Evolutionary conservation across 1,140 invertebrate species (phyloP).

Genomic region (Nasonia longicornis): DNA sequence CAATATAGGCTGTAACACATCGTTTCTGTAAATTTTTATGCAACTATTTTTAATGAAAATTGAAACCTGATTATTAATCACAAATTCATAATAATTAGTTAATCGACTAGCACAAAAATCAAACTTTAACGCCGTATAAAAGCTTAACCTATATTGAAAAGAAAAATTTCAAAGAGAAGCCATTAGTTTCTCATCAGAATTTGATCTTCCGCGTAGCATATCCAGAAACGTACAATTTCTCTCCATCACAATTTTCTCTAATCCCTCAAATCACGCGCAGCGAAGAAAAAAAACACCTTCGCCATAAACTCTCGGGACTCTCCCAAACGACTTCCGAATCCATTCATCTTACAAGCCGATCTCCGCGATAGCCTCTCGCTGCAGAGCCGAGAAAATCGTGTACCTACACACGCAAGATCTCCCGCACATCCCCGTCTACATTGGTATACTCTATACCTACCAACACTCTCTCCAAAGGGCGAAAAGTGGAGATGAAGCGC

Average conservation of each 20-base stretch:
- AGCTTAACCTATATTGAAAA: no score
- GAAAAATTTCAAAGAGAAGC: no score
- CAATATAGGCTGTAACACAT: no score
- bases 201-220: neutral
- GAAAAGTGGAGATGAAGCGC: neutral
- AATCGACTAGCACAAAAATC: no score
- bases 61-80: no score
- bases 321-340: slow-evolving; percentile 7
- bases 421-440: neutral
- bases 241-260: neutral
- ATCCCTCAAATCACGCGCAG: neutral
- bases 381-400: neutral
- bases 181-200: neutral
- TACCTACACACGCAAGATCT: neutral
- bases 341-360: neutral
- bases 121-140: no score
- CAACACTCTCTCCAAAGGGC: neutral
- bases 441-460: neutral
- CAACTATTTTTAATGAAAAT: no score
- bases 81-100: no score
- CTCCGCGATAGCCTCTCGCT: neutral
- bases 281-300: neutral
- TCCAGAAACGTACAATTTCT: no score
- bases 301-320: neutral
- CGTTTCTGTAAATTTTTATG: no score